Evolutionary conservation across 2,797 vertebrate genomes (phyloP).

Genomic region (Sebastes goodei): DNA sequence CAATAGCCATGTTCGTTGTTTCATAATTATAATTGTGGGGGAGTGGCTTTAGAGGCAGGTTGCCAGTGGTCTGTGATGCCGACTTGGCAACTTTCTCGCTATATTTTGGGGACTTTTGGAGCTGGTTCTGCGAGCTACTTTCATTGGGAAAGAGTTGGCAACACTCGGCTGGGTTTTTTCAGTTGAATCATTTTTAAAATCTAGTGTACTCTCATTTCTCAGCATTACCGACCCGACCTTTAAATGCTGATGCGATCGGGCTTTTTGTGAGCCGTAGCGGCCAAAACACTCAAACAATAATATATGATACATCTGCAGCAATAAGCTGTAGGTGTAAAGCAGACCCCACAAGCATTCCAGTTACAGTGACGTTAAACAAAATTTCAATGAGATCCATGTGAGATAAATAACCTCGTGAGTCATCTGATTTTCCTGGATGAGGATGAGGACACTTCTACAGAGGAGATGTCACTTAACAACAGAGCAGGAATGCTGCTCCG

Average conservation of each 20-base stretch:
- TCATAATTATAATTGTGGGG: no score
- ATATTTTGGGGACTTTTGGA: no score
- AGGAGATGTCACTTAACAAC: conserved; percentile 79
- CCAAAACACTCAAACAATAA: background rate
- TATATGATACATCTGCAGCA: background rate
- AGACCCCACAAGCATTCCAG: conserved; percentile 15
- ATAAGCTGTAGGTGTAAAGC: background rate
- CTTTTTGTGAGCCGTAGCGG: background rate
- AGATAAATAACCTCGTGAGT: conserved; percentile 58
- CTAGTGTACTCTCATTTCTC: no score
- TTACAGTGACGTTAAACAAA: conserved; percentile 6
- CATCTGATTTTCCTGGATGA: conserved; percentile 65
- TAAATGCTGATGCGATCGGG: background rate
- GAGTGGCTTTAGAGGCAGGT: no score
- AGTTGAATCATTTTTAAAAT: no score
- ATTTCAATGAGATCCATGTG: conserved; percentile 26
- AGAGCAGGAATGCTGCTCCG: conserved; percentile 56
- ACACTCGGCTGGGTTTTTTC: no score
- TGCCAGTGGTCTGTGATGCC: no score
- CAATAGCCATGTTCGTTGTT: no score
- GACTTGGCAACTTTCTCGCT: no score
- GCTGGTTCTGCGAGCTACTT: no score
- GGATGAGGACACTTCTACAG: conserved; percentile 65
- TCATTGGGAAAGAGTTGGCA: no score
- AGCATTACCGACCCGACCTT: background rate